A percentile compares a stretch with the other conserved stretches of the same genome.
These are phyloP conservation scores for Melieria picta DNA, from an alignment of 2,888 invertebrate genomes.

Conservation along the genomic window DNA sequence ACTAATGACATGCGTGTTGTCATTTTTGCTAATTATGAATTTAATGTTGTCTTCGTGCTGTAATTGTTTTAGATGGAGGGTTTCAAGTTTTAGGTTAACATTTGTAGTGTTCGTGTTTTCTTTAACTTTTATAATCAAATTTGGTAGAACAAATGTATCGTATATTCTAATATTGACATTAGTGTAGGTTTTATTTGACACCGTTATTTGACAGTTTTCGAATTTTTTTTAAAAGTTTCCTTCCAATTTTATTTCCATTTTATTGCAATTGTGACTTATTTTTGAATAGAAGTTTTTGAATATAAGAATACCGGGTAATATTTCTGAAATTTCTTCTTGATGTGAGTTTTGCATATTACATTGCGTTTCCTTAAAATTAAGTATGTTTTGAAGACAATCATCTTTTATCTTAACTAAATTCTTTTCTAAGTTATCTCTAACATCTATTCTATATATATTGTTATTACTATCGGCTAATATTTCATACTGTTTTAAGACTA, in stretches of 20 bases:
- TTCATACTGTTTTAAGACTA: slow-evolving; percentile 16
- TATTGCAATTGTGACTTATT: slow-evolving; percentile 34
- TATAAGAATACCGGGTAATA: slow-evolving; percentile 27
- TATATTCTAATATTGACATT: no score
- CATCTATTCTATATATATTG: slow-evolving; percentile 20
- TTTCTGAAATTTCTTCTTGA: slow-evolving; percentile 24
- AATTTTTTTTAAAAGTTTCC: slow-evolving; percentile 37
- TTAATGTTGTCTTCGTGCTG: no score
- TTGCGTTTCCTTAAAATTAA: slow-evolving; percentile 31
- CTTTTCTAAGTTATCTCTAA: slow-evolving; percentile 29
- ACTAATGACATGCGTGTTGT: no score
- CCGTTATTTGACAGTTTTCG: slow-evolving; percentile 11
- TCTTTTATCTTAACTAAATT: slow-evolving; percentile 20
- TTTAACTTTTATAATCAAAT: no score
- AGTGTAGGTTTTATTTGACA: no score
- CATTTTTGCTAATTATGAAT: no score
- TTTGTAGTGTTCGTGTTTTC: no score
- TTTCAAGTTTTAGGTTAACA: no score
- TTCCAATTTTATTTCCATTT: slow-evolving; percentile 28
- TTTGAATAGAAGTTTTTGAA: slow-evolving; percentile 32
- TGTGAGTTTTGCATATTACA: slow-evolving; percentile 27
- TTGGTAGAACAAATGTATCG: no score
- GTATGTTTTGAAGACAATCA: slow-evolving; percentile 30
- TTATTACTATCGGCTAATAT: slow-evolving; percentile 27
- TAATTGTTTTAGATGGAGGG: no score